Evolutionary conservation across 2,888 invertebrate genomes (phyloP), one percentile per base, ranked within the genome.

Genomic region (Ditylenchus weischeri): DNA sequence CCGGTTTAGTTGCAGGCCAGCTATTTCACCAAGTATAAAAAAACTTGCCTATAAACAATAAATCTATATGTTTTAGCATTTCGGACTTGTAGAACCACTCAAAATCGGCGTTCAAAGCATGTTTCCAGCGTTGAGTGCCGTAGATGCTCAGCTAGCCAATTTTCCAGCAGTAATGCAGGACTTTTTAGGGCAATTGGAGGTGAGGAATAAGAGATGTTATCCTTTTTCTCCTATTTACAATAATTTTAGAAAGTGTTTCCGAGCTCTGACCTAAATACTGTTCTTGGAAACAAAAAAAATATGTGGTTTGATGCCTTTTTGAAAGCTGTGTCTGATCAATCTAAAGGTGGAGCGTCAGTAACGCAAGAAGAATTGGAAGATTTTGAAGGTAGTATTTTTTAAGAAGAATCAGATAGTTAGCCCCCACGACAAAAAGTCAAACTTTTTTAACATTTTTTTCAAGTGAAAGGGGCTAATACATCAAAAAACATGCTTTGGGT

Each of bases 161-260:
- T 63, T 62, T 21, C 69, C 69, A 21, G 10, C 48, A 29, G 19
- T 69, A 11, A 36, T 69, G 19, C 36, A 50, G 23, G 69, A 69
- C 50, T 69, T 69, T 48, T 35, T 69, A 18, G 47, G 62, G 47
- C 69, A 69, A 11, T 35, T 69, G 38, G 57, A 70, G 23, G 68
- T 66, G n/a, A 11, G 36, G 7, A 19, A 18, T 13, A 15, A 29
- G 57, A 35, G 15, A 18, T 63, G 19, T 29, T 15, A 23, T 1
- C n/a, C 36, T 29, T 54, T 57, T 51, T 36, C 51, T 54, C 23
- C 13, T 15, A 36, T 38, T 8, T 29, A n/a, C 4, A 29, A 7
- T 18, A n/a, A 29, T 49, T 64, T 64, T 29, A 66, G 66, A 50
- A 38, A 29, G 35, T 64, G 11, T 57, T 67, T 21, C 65, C 67